Evolutionary conservation across 2,888 invertebrate genomes (phyloP), one percentile per base, ranked within the genome.

Genomic region (Chymomyza caudatula): DNA sequence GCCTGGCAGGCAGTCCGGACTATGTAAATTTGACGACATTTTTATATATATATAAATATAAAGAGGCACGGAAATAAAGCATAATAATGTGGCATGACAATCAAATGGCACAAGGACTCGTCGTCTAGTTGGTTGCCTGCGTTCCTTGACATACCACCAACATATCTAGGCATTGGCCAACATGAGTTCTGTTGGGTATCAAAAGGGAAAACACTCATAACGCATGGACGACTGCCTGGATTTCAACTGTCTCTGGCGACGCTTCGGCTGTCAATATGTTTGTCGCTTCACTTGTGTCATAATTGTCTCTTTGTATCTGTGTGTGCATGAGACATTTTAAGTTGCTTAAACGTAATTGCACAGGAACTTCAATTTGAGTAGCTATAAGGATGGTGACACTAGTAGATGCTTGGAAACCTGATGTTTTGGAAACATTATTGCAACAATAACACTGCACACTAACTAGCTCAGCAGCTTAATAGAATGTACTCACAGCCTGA

Each of bases 191-290:
- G 13, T 68, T 78, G 74, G 85, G 82, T 79, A 78, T 76, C 78
- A 74, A 84, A 81, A 76, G 71, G 78, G 76, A 76, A 73, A 84
- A 69, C 85, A 76, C 78, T 78, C 78, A 81, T 81, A 84, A 78
- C 69, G 85, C 82, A 68, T 58, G 65, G 68, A 65, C 58, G 60
- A 53, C 15, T 54, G 60, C 58, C 68, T 59, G 53, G n/a, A 22
- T 53, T 19, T 19, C 11, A 11, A 2, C 51, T 51, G 51, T 51
- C 51, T 47, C 17, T 17, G 44, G 15, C 44, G 44, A 5, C 44
- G 17, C 56, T 55, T 51, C 61, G 64, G 60, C 78, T 81, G 85
- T 78, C 85, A 78, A 78, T 78, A 81, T 81, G 82, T 63, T 81
- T 70, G 76, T 67, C 78, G 62, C 69, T 63, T 53, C 62, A 71